Evolutionary conservation across 2,113 vertebrate genomes (phyloP).

Genomic region (Neoarius graeffei): DNA sequence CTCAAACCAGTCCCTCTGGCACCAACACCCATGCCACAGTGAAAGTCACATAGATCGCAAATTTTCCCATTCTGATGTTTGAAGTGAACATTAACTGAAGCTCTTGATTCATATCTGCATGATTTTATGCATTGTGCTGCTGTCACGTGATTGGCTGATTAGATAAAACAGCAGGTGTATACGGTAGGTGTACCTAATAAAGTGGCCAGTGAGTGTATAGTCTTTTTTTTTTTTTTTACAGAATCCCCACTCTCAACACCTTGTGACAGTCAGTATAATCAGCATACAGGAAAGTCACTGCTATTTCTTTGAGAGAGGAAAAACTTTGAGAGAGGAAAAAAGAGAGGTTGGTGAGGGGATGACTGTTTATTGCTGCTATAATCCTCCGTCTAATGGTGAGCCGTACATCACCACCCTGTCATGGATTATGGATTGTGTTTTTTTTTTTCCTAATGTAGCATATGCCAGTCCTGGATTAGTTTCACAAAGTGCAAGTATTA

Average conservation of each 20-base stretch:
- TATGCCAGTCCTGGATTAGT: neutral
- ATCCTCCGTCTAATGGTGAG: neutral
- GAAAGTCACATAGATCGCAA: too few species aligned
- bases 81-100: too few species aligned
- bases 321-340: neutral
- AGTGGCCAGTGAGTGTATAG: too few species aligned
- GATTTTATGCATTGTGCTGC: too few species aligned
- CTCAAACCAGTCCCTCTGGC: too few species aligned
- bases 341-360: neutral
- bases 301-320: neutral
- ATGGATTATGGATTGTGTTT: neutral
- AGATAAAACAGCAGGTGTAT: too few species aligned
- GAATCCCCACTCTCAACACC: neutral
- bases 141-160: too few species aligned
- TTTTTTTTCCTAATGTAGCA: neutral
- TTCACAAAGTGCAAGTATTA: conserved; percentile 13
- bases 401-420: neutral
- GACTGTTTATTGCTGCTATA: neutral
- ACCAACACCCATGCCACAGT: too few species aligned
- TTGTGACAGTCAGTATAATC: neutral
- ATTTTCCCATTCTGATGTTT: too few species aligned
- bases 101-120: too few species aligned
- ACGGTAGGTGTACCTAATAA: too few species aligned
- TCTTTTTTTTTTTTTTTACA: neutral
- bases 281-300: neutral